Percentiles rank a stretch among this genome's conserved stretches.
These are phyloP conservation scores for Stichodactyla mertensii DNA, from an alignment of 64 coral and sea anemone genomes.

Conservation along the genomic window DNA sequence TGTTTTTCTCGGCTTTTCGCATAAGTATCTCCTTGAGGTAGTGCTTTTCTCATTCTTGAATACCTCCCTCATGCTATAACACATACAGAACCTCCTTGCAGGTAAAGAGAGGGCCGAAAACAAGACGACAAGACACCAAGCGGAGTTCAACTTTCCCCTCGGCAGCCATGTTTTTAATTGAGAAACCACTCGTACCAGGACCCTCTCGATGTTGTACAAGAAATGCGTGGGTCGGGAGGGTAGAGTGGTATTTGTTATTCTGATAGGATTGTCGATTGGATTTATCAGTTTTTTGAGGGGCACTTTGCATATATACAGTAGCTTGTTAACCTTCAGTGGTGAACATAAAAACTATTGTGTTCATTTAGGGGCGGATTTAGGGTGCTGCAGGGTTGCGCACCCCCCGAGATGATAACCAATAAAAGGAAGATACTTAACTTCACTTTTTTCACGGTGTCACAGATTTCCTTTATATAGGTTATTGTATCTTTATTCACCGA, in stretches of 20 bases:
- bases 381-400: no score
- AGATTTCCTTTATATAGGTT: no score
- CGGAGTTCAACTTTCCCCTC: conserved; percentile 8
- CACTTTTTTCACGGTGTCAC: no score
- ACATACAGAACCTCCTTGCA: not conserved
- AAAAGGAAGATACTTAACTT: no score
- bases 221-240: conserved; percentile 24
- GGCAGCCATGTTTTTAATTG: conserved; percentile 32
- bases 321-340: no score
- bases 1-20: conserved; percentile 32
- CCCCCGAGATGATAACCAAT: no score
- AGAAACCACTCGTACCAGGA: not conserved
- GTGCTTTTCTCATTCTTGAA: conserved; percentile 34
- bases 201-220: not conserved
- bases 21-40: conserved; percentile 26
- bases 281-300: no score
- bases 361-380: no score
- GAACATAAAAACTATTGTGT: no score
- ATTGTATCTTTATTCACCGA: no score
- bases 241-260: not conserved
- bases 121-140: conserved; percentile 9
- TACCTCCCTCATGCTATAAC: conserved; percentile 25
- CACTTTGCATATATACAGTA: no score
- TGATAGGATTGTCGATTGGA: no score
- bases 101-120: not conserved